Evolutionary conservation across 2,888 invertebrate genomes (phyloP).

Genomic region (Tholera decimalis): DNA sequence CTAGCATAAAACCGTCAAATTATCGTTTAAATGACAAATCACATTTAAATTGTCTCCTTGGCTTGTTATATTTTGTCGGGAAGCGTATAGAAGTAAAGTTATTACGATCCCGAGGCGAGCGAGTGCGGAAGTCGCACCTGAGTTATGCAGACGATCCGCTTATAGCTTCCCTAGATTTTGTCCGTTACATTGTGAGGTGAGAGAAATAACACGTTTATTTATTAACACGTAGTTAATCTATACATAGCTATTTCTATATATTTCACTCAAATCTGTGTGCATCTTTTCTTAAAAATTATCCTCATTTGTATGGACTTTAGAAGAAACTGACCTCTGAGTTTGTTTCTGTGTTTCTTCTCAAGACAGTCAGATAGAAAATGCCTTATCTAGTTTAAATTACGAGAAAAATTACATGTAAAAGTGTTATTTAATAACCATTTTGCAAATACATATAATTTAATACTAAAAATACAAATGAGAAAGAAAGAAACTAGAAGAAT

Average conservation of each 20-base stretch:
- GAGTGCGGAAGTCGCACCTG: slow-evolving; percentile 56
- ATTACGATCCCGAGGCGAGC: slow-evolving; percentile 57
- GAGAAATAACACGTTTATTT: slow-evolving; percentile 30
- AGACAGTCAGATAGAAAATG: no score
- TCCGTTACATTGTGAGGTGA: slow-evolving; percentile 40
- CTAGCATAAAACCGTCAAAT: slow-evolving; percentile 20
- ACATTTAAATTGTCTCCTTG: slow-evolving; percentile 33
- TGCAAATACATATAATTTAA: no score
- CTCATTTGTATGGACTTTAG: no score
- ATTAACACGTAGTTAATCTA: neutral
- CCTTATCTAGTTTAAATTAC: no score
- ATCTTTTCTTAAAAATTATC: no score
- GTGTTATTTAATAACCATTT: no score
- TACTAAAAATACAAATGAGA: no score
- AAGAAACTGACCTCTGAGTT: no score
- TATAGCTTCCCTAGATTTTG: slow-evolving; percentile 38
- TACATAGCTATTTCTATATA: neutral
- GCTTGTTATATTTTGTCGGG: slow-evolving; percentile 27
- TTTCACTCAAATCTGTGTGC: no score
- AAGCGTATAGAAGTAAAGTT: slow-evolving; percentile 43
- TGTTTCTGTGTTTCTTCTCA: no score
- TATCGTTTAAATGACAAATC: slow-evolving; percentile 32
- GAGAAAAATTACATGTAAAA: no score
- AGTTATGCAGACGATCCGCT: slow-evolving; percentile 42
- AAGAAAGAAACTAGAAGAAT: no score